Evolutionary conservation across 1,140 invertebrate genomes (phyloP).

Genomic region (Bombus ignitus): DNA sequence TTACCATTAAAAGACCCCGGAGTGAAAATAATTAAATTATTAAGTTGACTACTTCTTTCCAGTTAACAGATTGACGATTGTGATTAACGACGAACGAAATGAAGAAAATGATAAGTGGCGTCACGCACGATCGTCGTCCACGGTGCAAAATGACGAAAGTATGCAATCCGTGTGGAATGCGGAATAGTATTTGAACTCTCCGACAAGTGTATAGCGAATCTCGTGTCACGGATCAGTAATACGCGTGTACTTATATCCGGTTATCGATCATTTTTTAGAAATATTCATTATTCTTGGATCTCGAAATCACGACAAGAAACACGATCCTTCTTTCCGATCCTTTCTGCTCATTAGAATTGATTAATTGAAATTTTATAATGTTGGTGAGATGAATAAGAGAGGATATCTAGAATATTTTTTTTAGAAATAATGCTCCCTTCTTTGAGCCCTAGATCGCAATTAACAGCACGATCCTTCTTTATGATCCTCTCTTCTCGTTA

Average conservation of each 20-base stretch:
- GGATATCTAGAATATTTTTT: too few species aligned
- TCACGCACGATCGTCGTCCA: not conserved
- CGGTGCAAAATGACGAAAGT: slow-evolving; percentile 30
- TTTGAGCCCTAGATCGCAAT: too few species aligned
- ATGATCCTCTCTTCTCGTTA: not conserved
- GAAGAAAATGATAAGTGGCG: not conserved
- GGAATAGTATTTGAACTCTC: slow-evolving; percentile 48
- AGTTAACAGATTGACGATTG: not conserved
- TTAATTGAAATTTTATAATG: not conserved
- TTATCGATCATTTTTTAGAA: not conserved
- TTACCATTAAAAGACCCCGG: not conserved
- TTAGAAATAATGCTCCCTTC: too few species aligned
- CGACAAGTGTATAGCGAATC: slow-evolving; percentile 7
- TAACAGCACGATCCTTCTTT: too few species aligned
- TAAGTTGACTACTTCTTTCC: not conserved
- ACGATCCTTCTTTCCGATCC: not conserved
- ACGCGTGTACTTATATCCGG: slow-evolving; percentile 3
- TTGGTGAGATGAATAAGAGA: too few species aligned
- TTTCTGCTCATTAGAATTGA: not conserved
- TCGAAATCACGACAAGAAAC: not conserved
- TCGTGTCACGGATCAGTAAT: slow-evolving; percentile 37
- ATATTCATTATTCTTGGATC: not conserved
- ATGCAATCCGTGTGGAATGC: slow-evolving; percentile 51
- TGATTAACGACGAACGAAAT: not conserved
- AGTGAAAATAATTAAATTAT: not conserved